Percentiles rank a stretch among this genome's conserved stretches.
Conservation (phyloP, 2,113 vertebrate species). For the Cettia cetti region DNA sequence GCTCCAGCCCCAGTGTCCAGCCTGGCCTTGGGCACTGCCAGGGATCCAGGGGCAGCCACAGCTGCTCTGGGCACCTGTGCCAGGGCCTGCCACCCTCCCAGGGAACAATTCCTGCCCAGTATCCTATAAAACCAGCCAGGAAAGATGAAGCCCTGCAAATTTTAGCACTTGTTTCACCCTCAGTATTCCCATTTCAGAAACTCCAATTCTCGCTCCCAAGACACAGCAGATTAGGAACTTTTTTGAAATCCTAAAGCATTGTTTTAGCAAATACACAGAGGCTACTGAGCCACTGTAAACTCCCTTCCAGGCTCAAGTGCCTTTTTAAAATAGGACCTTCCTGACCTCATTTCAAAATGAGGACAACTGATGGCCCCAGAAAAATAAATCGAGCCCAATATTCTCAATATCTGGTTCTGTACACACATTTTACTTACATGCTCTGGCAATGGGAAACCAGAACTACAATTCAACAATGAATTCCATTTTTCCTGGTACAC, state of each 20-base stretch:
- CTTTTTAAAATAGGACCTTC: slow-evolving; percentile 19
- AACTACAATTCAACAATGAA: neutral
- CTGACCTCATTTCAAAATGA: slow-evolving; percentile 38
- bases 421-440: neutral
- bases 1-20: neutral
- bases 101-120: fast-evolving
- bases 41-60: neutral
- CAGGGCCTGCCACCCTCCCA: neutral
- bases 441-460: neutral
- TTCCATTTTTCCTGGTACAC: neutral
- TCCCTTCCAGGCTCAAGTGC: neutral
- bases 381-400: neutral
- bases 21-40: neutral
- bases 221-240: fast-evolving
- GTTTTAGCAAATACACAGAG: neutral
- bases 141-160: neutral
- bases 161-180: neutral
- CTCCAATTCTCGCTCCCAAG: neutral
- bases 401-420: neutral
- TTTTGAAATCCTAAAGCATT: neutral
- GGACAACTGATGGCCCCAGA: neutral
- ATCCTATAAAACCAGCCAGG: neutral
- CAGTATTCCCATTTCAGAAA: neutral
- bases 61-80: neutral
- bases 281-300: neutral